These are phyloP conservation scores for Zaprionus inermis DNA, from an alignment of 1,140 invertebrate genomes.

Conservation along the genomic window DNA sequence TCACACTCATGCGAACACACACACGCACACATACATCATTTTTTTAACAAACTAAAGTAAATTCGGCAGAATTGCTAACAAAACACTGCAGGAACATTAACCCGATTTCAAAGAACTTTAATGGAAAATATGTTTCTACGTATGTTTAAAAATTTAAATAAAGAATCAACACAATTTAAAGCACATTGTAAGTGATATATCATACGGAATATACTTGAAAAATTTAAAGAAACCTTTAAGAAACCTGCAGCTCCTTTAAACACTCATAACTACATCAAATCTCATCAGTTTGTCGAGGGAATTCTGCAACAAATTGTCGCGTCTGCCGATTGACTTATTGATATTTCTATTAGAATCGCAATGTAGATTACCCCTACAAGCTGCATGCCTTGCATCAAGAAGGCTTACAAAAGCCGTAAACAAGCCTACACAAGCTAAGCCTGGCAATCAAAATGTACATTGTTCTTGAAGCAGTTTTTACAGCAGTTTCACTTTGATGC, in stretches of 20 bases:
- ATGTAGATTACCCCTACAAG: not conserved
- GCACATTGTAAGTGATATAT: too few species aligned
- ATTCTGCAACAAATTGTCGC: too few species aligned
- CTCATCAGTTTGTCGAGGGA: too few species aligned
- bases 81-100: not conserved
- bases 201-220: too few species aligned
- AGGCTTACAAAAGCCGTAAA: slow-evolving; percentile 74
- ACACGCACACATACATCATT: not conserved
- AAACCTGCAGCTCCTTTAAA: too few species aligned
- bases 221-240: too few species aligned
- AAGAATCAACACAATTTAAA: too few species aligned
- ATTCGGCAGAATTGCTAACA: not conserved
- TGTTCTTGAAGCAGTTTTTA: not conserved
- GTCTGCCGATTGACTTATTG: too few species aligned
- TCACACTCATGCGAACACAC: not conserved
- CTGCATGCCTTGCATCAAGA: slow-evolving; percentile 68
- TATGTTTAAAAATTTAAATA: not conserved
- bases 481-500: not conserved
- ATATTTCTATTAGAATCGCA: not conserved
- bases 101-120: not conserved
- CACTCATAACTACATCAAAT: too few species aligned
- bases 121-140: not conserved
- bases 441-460: not conserved
- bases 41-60: slow-evolving; percentile 7
- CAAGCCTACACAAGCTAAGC: slow-evolving; percentile 42